Conservation (phyloP, 2,888 invertebrate species). For the Camptogramma bilineatum region DNA sequence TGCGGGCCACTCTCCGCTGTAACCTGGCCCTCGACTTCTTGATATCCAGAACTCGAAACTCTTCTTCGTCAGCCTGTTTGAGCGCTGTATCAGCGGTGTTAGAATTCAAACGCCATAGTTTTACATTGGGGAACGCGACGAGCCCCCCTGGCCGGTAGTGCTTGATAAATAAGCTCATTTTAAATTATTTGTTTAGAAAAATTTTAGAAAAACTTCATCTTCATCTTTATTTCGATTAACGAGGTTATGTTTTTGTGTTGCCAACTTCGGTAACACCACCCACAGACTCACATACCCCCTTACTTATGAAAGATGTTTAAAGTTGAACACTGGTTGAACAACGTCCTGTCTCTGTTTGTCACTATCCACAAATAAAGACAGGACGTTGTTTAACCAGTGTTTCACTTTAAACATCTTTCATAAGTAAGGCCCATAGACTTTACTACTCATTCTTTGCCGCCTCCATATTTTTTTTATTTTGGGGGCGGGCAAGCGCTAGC, state of each 20-base stretch:
- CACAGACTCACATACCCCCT: too few relatives aligned
- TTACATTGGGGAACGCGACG: constrained; percentile 56
- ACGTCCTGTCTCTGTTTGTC: too few relatives aligned
- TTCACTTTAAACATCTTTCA: too few relatives aligned
- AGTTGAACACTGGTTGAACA: too few relatives aligned
- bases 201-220: background rate
- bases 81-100: constrained; percentile 61
- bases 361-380: too few relatives aligned
- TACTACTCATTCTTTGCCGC: too few relatives aligned
- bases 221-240: background rate
- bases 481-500: too few relatives aligned
- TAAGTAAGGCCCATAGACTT: too few relatives aligned
- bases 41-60: constrained; percentile 83
- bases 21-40: constrained; percentile 66
- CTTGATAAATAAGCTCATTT: constrained; percentile 74
- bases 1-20: constrained; percentile 57
- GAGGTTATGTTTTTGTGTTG: constrained; percentile 14
- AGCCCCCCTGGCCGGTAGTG: constrained; percentile 60
- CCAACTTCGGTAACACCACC: too few relatives aligned
- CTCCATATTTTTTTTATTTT: too few relatives aligned
- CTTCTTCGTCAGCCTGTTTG: constrained; percentile 68
- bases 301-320: too few relatives aligned
- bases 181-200: background rate
- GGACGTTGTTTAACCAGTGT: too few relatives aligned
- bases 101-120: constrained; percentile 74